Percentiles rank a stretch among this genome's conserved stretches.
Conservation (phyloP, 37 sponge, comb jelly and placozoan species). For the Diacarnus erythraeanus region DNA sequence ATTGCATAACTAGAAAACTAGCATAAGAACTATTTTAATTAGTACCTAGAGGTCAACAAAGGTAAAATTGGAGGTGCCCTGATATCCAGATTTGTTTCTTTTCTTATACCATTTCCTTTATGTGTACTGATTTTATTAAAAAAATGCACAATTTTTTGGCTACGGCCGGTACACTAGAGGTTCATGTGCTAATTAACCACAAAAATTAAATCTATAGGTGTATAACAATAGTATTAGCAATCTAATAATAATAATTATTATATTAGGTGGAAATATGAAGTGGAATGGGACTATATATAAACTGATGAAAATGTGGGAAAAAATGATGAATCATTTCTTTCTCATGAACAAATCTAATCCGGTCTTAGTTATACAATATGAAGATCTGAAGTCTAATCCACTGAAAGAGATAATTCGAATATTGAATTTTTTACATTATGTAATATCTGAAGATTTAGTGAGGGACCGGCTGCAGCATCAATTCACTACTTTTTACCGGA, state of each 20-base stretch:
- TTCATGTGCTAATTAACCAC: too few species aligned
- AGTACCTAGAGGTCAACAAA: not conserved
- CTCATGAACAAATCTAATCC: not conserved
- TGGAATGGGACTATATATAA: not conserved
- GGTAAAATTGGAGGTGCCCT: too few species aligned
- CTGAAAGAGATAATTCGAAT: constrained; percentile 17
- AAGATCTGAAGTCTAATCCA: constrained; percentile 23
- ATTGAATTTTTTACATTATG: constrained; percentile 12
- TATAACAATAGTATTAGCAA: too few species aligned
- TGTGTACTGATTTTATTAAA: not conserved
- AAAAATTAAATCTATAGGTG: too few species aligned
- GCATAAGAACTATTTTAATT: not conserved
- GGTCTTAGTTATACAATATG: constrained; percentile 30
- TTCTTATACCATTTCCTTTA: not conserved
- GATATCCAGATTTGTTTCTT: not conserved
- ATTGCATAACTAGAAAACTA: not conserved
- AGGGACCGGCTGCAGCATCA: not conserved
- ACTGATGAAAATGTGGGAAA: not conserved
- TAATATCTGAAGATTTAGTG: not conserved
- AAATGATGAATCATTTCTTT: constrained; percentile 1
- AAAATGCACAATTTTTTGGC: too few species aligned
- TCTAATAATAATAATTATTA: too few species aligned
- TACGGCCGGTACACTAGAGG: too few species aligned
- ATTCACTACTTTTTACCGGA: constrained; percentile 9
- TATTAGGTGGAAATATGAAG: not conserved